Percentiles rank a stretch among this genome's conserved stretches.
Evolutionary conservation across 2,113 vertebrate genomes (phyloP).

Genomic region (Amazona vittata): DNA sequence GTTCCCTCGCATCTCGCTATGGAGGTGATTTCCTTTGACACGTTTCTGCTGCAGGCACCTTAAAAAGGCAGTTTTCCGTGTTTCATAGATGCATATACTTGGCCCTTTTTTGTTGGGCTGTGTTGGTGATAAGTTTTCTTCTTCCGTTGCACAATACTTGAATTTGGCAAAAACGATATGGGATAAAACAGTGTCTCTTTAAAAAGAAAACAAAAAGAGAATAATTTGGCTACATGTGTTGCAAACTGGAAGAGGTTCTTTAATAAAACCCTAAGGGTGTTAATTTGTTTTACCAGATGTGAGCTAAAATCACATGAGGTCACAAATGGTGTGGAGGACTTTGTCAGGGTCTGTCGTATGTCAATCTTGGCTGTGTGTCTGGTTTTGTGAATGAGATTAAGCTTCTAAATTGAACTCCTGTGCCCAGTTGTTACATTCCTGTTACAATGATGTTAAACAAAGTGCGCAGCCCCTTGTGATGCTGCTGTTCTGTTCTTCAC

Average conservation of each 20-base stretch:
- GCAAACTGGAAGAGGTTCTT: not conserved
- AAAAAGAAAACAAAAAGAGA: not conserved
- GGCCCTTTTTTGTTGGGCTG: not conserved
- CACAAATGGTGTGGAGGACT: not conserved
- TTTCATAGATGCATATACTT: accelerated
- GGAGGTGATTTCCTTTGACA: not conserved
- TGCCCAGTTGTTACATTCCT: not conserved
- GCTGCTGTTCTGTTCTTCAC: not conserved
- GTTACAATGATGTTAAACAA: not conserved
- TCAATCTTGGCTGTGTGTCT: not conserved
- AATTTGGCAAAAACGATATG: not conserved
- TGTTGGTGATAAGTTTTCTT: not conserved
- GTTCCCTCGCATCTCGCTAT: not conserved
- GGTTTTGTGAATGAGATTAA: not conserved
- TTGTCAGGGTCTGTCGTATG: not conserved
- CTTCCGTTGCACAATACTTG: not conserved
- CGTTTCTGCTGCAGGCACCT: not conserved
- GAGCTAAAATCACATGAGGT: not conserved
- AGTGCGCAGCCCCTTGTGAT: accelerated
- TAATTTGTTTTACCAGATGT: not conserved
- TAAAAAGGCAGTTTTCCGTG: not conserved
- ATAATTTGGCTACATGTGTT: not conserved
- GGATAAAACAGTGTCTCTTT: not conserved
- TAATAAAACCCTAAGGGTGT: not conserved
- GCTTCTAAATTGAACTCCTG: not conserved